phyloP scores from a whole-genome alignment of 2,888 invertebrate genomes.

The Athetis lepigone region DNA sequence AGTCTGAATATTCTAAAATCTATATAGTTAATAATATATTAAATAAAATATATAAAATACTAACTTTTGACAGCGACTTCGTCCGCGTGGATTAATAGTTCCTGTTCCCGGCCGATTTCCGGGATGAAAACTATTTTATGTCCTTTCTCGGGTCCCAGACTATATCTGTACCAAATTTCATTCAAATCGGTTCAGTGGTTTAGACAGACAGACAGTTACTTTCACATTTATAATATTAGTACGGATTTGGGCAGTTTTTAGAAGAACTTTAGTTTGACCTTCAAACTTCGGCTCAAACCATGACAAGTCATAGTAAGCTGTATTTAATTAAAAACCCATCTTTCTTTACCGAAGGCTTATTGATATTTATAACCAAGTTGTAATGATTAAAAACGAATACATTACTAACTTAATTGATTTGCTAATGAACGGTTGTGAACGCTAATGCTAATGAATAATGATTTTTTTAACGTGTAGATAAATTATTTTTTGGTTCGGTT shows the following conservation, averaged over 20 bases:
- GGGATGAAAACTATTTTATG: no score
- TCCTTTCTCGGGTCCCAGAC: no score
- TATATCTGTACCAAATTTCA: no score
- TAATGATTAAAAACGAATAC: conserved; percentile 43
- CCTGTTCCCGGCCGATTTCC: no score
- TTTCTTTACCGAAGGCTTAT: conserved; percentile 25
- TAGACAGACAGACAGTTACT: no score
- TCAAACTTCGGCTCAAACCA: conserved; percentile 39
- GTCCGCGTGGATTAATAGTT: no score
- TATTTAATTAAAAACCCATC: conserved; percentile 30
- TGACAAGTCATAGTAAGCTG: conserved; percentile 16
- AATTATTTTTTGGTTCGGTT: background rate
- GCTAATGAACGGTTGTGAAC: conserved; percentile 18
- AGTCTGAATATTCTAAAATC: no score
- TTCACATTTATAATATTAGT: background rate
- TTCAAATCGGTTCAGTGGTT: no score
- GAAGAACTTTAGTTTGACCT: background rate
- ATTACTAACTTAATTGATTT: conserved; percentile 46
- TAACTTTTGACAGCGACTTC: no score
- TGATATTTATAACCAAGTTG: conserved; percentile 25
- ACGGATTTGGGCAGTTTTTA: conserved; percentile 11
- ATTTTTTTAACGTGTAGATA: conserved; percentile 12
- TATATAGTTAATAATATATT: no score
- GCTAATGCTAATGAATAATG: background rate
- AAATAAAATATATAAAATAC: no score